phyloP scores from a whole-genome alignment of 2,888 invertebrate species.

The Chelonus formosanus region DNA sequence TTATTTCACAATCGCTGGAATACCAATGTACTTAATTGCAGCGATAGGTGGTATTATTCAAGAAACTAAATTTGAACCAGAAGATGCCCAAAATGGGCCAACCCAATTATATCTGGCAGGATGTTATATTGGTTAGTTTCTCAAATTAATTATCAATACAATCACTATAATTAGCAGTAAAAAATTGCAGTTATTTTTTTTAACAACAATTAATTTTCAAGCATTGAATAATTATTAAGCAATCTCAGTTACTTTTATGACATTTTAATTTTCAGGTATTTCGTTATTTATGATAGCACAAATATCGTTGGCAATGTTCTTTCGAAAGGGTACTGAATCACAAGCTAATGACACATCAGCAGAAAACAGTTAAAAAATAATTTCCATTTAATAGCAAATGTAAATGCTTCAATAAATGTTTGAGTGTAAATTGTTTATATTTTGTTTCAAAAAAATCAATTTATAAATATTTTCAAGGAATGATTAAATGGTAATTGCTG shows the following conservation, averaged over 20 bases:
- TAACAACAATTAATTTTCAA: too few species aligned
- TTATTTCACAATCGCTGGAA: constrained; percentile 43
- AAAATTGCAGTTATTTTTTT: too few species aligned
- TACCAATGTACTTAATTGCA: constrained; percentile 43
- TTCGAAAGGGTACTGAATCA: constrained; percentile 7
- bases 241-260: too few species aligned
- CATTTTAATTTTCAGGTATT: constrained; percentile 32
- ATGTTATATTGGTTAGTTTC: constrained; percentile 39
- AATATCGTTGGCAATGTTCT: constrained; percentile 32
- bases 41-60: constrained; percentile 44
- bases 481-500: too few species aligned
- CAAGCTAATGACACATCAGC: constrained; percentile 1
- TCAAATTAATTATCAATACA: too few species aligned
- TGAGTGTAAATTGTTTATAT: too few species aligned
- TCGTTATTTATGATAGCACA: constrained; percentile 37
- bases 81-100: constrained; percentile 29
- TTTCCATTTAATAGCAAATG: too few species aligned
- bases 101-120: constrained; percentile 44
- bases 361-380: not conserved
- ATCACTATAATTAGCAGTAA: too few species aligned
- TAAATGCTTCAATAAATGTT: too few species aligned
- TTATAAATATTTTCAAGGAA: too few species aligned
- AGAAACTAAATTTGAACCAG: constrained; percentile 27
- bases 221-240: too few species aligned
- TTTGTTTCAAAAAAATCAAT: too few species aligned